Evolutionary conservation across 1,140 invertebrate genomes (phyloP), one percentile per base, ranked within the genome.

Genomic region (Drosophila elegans): DNA sequence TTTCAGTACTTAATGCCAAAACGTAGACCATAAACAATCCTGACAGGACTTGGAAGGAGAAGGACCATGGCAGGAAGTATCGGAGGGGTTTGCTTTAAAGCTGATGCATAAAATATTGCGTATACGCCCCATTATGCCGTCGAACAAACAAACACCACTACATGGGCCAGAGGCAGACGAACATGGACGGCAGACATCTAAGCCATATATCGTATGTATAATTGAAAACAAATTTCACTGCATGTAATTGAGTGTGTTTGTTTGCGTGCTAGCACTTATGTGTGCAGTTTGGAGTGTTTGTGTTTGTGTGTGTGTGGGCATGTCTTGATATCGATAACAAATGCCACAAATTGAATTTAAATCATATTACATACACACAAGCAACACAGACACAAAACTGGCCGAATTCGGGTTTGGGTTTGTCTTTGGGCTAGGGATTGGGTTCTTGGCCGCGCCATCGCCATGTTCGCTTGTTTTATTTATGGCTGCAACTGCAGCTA

Each of bases 261-360:
- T 41, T 44, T 75, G 53, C 21, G 56, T 45, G 51, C 44, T 25
- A 25, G 63, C 41, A 25, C 52, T 12, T 21, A 7, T 49, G 42
- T 42, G 34, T 38, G 39, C 53, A 52, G 13, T n/a, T 32, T 34
- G 9, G 21, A 25, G 21, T 46, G 44, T 41, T 16, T 56, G 11
- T 52, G 32, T 55, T 32, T 48, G 49, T 54, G n/a, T 44, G 46
- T 29, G 45, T 32, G 57, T 54, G 60, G 52, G 44, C 53, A 61
- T 83, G 83, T 83, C 84, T 86, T 88, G 79, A 77, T 86, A 86
- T 86, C 83, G 83, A 86, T 86, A 86, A 86, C 83, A 83, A 86
- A 86, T 73, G 84, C 83, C 83, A 78, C 84, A 86, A 86, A 86
- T 86, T 86, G 83, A 86, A 86, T 86, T 86, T 86, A 86, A 86